Evolutionary conservation across 2,113 vertebrate species (phyloP).

Genomic region (Periophthalmus modestus): DNA sequence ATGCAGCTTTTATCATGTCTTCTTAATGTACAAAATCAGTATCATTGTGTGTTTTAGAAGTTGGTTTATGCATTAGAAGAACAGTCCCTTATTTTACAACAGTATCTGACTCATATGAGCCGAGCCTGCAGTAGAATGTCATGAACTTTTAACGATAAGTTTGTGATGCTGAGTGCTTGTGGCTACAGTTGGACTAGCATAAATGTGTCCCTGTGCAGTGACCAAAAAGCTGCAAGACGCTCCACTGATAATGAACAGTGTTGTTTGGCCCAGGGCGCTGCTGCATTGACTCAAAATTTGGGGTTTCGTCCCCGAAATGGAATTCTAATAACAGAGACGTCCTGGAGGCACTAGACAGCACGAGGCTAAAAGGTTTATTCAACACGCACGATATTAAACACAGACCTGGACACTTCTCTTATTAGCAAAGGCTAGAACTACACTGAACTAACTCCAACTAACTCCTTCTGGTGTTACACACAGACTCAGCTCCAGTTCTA

Average conservation of each 20-base stretch:
- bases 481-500: too few species aligned
- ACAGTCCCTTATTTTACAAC: neutral
- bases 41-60: too few species aligned
- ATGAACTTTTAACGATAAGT: conserved; percentile 24
- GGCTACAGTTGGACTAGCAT: conserved; percentile 27
- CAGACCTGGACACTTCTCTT: too few species aligned
- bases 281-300: conserved; percentile 4
- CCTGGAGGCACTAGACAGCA: neutral
- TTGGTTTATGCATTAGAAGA: neutral
- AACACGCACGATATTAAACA: too few species aligned
- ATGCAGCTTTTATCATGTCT: neutral
- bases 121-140: neutral
- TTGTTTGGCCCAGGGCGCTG: conserved; percentile 13
- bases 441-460: too few species aligned
- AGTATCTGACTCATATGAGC: neutral
- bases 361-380: neutral
- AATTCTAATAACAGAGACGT: neutral
- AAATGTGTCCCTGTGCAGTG: conserved; percentile 27
- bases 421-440: too few species aligned
- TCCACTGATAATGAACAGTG: conserved; percentile 24
- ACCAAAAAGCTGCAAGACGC: conserved; percentile 23
- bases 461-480: too few species aligned
- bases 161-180: conserved; percentile 30
- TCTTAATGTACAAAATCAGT: neutral
- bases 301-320: conserved; percentile 5